Evolutionary conservation across 2,797 vertebrate species (phyloP), one percentile per base, ranked within the genome.

Genomic region (Eupleurogrammus muticus): DNA sequence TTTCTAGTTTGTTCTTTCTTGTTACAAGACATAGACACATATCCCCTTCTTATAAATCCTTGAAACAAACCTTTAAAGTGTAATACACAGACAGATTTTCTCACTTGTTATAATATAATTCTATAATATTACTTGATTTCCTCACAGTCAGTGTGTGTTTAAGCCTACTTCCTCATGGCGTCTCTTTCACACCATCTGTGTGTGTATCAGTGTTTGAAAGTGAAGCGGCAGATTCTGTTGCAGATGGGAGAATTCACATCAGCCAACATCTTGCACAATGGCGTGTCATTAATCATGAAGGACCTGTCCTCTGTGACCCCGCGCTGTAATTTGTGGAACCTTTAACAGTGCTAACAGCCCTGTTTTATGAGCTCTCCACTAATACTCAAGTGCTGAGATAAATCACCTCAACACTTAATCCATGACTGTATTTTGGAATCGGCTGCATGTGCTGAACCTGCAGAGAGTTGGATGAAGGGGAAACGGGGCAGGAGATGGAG

Each of bases 301-400:
- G 9, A 55, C 59, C 66, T 58, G 73, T 87, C 85, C 81, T 77
- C 44, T 60, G 14, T 5, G 75, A 76, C 83, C 82, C 70, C 2
- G 5, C 66, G 50, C 75, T 86, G 59, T 84, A 80, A 89, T 88
- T 88, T 81, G 81, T 82, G 36, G 78, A 79, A 84, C 79, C 68
- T 83, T 82, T 86, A 83, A 77, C 70, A 53, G 69, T 70, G 75
- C 86, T 90, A 88, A 87, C 80, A 77, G 79, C 77, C 79, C 68
- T 82, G 70, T 84, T 91, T 90, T 88, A 91, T 80, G 85, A 83
- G 83, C 81, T 69, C 73, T 83, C 84, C 68, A 75, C 76, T 83
- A 84, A 83, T 73, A 66, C 75, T 78, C 55, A 87, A 86, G 84
- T 83, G 61, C 73, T 48, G 69, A 69, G 55, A 91, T 92, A 87